These are phyloP conservation scores for Andrena camellia DNA, from an alignment of 2,888 invertebrate species.

Conservation along the genomic window DNA sequence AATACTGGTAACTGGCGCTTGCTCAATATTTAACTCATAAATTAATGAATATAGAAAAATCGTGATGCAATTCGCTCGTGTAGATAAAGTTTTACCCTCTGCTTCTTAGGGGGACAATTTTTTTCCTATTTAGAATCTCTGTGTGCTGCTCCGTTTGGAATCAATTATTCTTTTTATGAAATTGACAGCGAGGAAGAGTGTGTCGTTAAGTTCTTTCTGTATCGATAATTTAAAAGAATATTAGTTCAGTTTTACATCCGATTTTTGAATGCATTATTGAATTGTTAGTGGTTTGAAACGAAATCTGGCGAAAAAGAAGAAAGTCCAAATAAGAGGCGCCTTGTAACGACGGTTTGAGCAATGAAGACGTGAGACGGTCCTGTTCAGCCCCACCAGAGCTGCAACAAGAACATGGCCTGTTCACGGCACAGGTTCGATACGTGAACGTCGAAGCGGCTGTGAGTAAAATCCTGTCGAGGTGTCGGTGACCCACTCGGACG, in stretches of 20 bases:
- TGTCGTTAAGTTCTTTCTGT: neutral
- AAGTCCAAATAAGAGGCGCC: neutral
- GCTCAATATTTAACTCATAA: neutral
- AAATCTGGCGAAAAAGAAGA: neutral
- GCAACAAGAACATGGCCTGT: slow-evolving; percentile 57
- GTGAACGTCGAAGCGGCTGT: slow-evolving; percentile 47
- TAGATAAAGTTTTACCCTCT: too few species aligned
- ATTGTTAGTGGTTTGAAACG: neutral
- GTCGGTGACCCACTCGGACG: slow-evolving; percentile 83
- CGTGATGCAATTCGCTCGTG: too few species aligned
- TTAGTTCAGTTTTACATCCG: neutral
- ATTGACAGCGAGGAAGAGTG: neutral
- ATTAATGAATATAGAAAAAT: neutral
- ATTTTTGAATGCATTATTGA: neutral
- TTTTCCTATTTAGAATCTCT: too few species aligned
- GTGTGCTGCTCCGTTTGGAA: too few species aligned
- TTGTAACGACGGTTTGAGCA: neutral
- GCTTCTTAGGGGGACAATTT: too few species aligned
- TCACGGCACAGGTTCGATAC: slow-evolving; percentile 58
- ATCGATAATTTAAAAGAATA: neutral
- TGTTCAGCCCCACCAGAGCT: slow-evolving; percentile 67
- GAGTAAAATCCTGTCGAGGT: slow-evolving; percentile 72
- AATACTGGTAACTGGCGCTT: neutral
- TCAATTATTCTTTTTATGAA: neutral
- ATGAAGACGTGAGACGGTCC: slow-evolving; percentile 58